Evolutionary conservation across 2,797 vertebrate genomes (phyloP).

Genomic region (Tangara arthus): DNA sequence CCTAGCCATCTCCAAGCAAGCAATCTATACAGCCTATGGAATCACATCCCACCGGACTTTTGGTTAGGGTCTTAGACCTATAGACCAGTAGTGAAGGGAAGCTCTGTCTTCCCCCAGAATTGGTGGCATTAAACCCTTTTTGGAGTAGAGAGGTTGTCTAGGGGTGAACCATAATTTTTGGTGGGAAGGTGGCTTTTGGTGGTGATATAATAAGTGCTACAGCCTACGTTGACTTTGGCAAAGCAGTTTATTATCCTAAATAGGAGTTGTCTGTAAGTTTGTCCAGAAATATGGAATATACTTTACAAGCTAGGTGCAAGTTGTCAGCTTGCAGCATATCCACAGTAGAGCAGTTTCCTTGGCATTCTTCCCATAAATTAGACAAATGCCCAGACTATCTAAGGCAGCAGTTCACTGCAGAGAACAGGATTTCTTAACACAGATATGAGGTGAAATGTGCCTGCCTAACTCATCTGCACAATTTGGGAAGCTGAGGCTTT

Average conservation of each 20-base stretch:
- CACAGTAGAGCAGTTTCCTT: background rate
- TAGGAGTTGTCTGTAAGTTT: conserved; percentile 39
- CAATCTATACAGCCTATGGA: background rate
- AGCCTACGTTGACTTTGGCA: background rate
- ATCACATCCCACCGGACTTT: background rate
- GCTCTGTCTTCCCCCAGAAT: background rate
- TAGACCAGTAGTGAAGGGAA: background rate
- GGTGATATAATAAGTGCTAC: background rate
- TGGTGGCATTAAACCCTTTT: background rate
- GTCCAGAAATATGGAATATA: background rate
- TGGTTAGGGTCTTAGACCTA: background rate
- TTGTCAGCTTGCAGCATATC: background rate
- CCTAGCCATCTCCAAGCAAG: background rate
- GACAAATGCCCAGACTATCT: background rate
- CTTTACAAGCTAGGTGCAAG: background rate
- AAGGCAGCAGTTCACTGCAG: background rate
- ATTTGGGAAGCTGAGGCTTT: background rate
- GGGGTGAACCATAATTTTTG: background rate
- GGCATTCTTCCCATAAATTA: background rate
- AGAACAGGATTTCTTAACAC: background rate
- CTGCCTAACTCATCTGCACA: background rate
- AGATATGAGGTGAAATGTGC: background rate
- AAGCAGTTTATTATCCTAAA: background rate
- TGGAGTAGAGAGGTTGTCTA: background rate
- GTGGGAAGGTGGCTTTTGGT: background rate